Conservation (phyloP, 2,113 vertebrate genomes). For the Melanerpes formicivorus region DNA sequence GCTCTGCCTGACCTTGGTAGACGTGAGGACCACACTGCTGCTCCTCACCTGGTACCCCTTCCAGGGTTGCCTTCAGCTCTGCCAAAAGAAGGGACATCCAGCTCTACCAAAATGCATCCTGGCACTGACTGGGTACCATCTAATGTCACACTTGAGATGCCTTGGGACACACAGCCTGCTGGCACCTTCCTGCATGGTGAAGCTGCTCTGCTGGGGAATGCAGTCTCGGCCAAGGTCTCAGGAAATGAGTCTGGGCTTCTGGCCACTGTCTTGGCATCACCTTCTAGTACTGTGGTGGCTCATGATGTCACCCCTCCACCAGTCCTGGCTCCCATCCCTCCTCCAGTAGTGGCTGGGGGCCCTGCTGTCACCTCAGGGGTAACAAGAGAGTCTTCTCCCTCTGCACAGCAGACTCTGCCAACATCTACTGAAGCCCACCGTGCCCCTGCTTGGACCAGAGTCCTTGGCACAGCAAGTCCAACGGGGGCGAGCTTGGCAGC, state of each 20-base stretch:
- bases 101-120: fast-evolving
- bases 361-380: neutral
- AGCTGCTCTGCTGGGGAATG: neutral
- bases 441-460: neutral
- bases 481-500: neutral
- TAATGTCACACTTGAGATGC: neutral
- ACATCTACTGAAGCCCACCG: fast-evolving
- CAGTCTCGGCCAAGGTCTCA: fast-evolving
- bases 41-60: neutral
- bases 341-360: fast-evolving
- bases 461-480: neutral
- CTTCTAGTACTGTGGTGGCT: fast-evolving
- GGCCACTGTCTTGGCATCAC: fast-evolving
- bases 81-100: fast-evolving
- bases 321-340: neutral
- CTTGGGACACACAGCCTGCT: neutral
- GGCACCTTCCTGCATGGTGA: no score
- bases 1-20: neutral
- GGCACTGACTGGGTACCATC: neutral
- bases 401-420: fast-evolving
- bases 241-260: neutral
- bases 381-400: fast-evolving
- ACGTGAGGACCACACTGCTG: neutral
- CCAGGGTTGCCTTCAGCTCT: neutral
- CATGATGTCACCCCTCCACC: fast-evolving